These are phyloP conservation scores for Odontomachus brunneus DNA, from an alignment of 1,140 invertebrate species.

Conservation along the genomic window DNA sequence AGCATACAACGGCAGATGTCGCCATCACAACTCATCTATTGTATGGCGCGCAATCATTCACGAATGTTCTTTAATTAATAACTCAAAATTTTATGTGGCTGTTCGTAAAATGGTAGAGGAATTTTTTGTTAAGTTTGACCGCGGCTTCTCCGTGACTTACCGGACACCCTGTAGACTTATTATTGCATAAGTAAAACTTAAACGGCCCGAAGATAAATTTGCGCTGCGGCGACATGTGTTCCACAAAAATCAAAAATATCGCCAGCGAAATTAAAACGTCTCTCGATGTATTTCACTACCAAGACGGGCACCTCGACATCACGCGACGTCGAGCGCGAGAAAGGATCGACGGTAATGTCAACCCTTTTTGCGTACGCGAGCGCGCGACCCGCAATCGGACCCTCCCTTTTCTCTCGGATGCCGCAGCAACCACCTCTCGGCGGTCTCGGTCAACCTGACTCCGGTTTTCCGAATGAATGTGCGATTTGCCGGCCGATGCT, in stretches of 20 bases:
- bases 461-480: constrained; percentile 21
- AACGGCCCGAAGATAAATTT: too few relatives aligned
- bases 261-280: too few relatives aligned
- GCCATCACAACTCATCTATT: too few relatives aligned
- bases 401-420: background rate
- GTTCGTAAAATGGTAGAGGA: too few relatives aligned
- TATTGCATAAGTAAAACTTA: too few relatives aligned
- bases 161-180: too few relatives aligned
- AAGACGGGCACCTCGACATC: constrained; percentile 1
- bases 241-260: background rate
- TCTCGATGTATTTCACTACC: constrained; percentile 38
- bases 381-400: background rate
- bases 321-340: background rate
- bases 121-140: too few relatives aligned
- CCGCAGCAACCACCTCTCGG: constrained; percentile 4
- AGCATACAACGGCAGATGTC: too few relatives aligned
- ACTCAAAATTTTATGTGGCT: too few relatives aligned
- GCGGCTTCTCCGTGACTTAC: too few relatives aligned
- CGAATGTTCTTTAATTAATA: too few relatives aligned
- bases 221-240: constrained; percentile 11
- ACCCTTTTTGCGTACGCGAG: background rate
- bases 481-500: background rate
- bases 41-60: too few relatives aligned
- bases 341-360: constrained; percentile 25
- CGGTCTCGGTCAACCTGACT: constrained; percentile 10